Percentiles rank a stretch among this genome's conserved stretches.
Evolutionary conservation across 2,113 vertebrate genomes (phyloP).

Genomic region (Spea multiplicata): DNA sequence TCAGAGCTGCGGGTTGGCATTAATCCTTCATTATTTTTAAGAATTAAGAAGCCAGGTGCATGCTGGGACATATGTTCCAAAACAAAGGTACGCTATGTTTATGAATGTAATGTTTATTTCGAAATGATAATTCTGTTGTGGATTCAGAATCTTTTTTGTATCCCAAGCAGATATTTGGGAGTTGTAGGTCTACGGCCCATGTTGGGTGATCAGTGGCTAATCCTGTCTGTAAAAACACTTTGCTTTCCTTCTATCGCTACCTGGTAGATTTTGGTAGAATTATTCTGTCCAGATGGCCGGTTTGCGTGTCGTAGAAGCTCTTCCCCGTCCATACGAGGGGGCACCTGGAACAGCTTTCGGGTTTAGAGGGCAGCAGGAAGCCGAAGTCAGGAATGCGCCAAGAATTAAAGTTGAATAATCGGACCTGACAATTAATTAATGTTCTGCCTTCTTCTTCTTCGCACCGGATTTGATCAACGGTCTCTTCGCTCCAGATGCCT

Average conservation of each 20-base stretch:
- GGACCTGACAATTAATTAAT: constrained; percentile 36
- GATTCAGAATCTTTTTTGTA: too few species aligned
- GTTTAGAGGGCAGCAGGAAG: neutral
- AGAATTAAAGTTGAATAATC: constrained; percentile 30
- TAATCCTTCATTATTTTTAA: too few species aligned
- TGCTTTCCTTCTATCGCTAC: constrained; percentile 13
- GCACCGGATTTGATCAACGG: neutral
- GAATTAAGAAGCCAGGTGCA: too few species aligned
- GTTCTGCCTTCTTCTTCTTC: neutral
- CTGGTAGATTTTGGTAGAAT: constrained; percentile 20
- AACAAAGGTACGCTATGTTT: too few species aligned
- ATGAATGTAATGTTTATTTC: too few species aligned
- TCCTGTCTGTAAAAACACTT: constrained; percentile 34
- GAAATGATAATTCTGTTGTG: too few species aligned
- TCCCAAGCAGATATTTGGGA: too few species aligned
- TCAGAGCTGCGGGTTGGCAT: too few species aligned
- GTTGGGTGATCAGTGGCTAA: neutral
- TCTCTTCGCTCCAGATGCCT: neutral
- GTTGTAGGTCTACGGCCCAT: too few species aligned
- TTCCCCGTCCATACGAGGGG: neutral
- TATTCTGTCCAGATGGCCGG: constrained; percentile 34
- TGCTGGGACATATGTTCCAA: too few species aligned
- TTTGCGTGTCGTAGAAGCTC: constrained; percentile 1
- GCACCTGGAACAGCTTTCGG: constrained; percentile 24
- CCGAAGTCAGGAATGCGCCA: constrained; percentile 3